phyloP scores from a whole-genome alignment of 2,113 vertebrate species.

The Zapornia atra region DNA sequence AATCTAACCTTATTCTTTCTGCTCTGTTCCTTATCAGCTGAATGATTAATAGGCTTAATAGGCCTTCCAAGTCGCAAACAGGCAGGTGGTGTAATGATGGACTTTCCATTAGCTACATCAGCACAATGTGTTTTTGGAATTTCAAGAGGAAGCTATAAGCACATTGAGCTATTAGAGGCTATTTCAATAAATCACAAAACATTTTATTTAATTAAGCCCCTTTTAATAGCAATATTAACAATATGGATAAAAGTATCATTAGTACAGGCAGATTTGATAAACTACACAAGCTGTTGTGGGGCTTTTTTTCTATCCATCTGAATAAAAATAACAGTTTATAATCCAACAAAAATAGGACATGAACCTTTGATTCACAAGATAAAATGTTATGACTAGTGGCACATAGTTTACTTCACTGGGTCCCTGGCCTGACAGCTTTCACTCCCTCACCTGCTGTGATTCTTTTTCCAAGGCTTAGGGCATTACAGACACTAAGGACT shows the following conservation, averaged over 20 bases:
- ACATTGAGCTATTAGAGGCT: not conserved
- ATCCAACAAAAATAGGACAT: not conserved
- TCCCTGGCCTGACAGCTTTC: not conserved
- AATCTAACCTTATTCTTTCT: not conserved
- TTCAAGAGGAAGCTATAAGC: not conserved
- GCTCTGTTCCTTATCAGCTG: not conserved
- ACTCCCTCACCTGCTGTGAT: not conserved
- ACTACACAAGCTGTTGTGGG: not conserved
- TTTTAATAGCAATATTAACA: not conserved
- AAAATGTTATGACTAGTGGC: not conserved
- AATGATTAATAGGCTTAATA: slow-evolving; percentile 9
- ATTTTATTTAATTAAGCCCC: not conserved
- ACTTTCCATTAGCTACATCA: slow-evolving; percentile 28
- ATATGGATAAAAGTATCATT: not conserved
- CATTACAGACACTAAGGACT: not conserved
- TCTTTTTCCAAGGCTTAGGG: not conserved
- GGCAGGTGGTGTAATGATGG: not conserved
- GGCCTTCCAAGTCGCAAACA: not conserved
- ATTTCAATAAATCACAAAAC: slow-evolving; percentile 6
- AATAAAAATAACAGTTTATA: not conserved
- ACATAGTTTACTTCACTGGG: not conserved
- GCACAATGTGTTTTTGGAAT: not conserved
- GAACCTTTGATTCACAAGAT: not conserved
- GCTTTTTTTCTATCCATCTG: not conserved
- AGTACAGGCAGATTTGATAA: not conserved